A percentile compares a stretch with the other conserved stretches of the same genome.
These are phyloP conservation scores for Gymnosoma rotundatum DNA, from an alignment of 2,888 invertebrate species.

Conservation along the genomic window DNA sequence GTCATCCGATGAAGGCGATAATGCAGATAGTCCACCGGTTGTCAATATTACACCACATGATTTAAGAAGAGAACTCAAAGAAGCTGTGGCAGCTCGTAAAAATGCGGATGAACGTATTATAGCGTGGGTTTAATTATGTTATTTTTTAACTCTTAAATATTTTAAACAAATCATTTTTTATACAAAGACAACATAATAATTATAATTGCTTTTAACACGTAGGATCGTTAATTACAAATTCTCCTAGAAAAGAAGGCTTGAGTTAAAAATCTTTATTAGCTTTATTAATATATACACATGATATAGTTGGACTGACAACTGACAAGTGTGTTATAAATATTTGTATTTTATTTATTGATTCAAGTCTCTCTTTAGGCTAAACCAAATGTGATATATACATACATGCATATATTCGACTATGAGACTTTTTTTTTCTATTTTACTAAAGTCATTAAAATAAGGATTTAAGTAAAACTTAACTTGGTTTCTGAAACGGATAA, in stretches of 20 bases:
- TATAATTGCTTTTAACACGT: no score
- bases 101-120: slow-evolving; percentile 82
- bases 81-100: slow-evolving; percentile 81
- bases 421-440: not conserved
- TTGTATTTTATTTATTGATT: no score
- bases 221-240: no score
- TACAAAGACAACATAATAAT: not conserved
- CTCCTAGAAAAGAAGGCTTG: no score
- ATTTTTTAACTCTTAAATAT: slow-evolving; percentile 35
- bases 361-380: no score
- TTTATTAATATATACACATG: no score
- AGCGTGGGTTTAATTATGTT: slow-evolving; percentile 81
- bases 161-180: slow-evolving; percentile 16
- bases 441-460: not conserved
- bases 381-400: slow-evolving; percentile 27
- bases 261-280: no score
- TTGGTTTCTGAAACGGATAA: no score
- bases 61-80: slow-evolving; percentile 79
- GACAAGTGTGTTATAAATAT: no score
- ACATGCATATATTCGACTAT: no score
- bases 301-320: no score
- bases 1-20: slow-evolving; percentile 71
- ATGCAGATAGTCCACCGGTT: slow-evolving; percentile 61
- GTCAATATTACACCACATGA: slow-evolving; percentile 73
- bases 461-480: no score